These are phyloP conservation scores for Meles meles DNA, from an alignment of 2,113 vertebrate genomes.

Conservation along the genomic window DNA sequence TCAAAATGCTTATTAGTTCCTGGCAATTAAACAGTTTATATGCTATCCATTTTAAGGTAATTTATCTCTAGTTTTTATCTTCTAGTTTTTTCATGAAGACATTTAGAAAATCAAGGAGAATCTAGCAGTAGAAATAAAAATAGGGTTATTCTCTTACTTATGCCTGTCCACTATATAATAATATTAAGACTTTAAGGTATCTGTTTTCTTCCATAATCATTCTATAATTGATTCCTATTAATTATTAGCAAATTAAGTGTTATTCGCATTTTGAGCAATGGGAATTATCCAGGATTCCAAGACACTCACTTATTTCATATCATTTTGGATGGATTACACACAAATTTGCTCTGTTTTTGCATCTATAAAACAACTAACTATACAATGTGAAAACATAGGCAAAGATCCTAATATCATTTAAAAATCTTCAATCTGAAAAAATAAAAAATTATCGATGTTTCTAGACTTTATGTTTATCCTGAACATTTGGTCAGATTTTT, in stretches of 20 bases:
- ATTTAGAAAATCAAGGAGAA: conserved; percentile 50
- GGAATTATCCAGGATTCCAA: neutral
- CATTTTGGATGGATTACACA: neutral
- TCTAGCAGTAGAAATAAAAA: conserved; percentile 45
- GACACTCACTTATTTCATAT: neutral
- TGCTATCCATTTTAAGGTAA: conserved; percentile 51
- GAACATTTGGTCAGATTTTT: neutral
- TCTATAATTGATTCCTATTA: neutral
- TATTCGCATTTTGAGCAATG: neutral
- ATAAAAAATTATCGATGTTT: neutral
- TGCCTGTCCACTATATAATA: neutral
- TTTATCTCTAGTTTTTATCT: conserved; percentile 34
- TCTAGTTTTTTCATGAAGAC: neutral
- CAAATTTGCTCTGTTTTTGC: neutral
- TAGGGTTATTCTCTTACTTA: neutral
- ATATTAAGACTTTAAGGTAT: neutral
- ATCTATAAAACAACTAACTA: neutral
- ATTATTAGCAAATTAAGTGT: neutral
- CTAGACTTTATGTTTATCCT: neutral
- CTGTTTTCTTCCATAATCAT: conserved; percentile 24
- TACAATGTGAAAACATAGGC: neutral
- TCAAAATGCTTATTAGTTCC: conserved; percentile 62
- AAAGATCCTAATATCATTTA: neutral
- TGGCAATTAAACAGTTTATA: conserved; percentile 60
- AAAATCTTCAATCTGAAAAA: neutral